These are phyloP conservation scores for Cydia strobilella DNA, from an alignment of 1,140 invertebrate species.

Conservation along the genomic window DNA sequence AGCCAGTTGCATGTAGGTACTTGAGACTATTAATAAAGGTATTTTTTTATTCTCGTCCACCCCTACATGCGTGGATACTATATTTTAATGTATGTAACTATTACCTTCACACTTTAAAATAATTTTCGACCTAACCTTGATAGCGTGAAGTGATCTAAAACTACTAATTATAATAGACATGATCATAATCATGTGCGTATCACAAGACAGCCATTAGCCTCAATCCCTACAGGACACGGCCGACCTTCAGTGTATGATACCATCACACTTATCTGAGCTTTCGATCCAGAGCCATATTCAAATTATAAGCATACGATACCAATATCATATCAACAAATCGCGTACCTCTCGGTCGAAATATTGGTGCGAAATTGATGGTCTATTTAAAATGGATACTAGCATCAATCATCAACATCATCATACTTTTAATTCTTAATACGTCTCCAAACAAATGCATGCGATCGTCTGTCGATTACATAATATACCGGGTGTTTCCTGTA, in stretches of 20 bases:
- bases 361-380: too few relatives aligned
- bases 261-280: conserved; percentile 54
- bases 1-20: too few relatives aligned
- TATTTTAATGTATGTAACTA: neutral
- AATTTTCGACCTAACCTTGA: conserved; percentile 25
- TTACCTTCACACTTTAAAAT: conserved; percentile 18
- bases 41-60: too few relatives aligned
- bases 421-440: conserved; percentile 33
- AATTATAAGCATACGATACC: neutral
- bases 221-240: conserved; percentile 69
- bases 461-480: conserved; percentile 53
- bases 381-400: too few relatives aligned
- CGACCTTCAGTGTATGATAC: conserved; percentile 65
- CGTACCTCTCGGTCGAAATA: too few relatives aligned
- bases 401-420: too few relatives aligned
- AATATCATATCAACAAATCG: neutral
- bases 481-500: too few relatives aligned
- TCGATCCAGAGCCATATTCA: conserved; percentile 41
- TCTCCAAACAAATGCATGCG: conserved; percentile 43
- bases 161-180: conserved; percentile 54
- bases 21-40: too few relatives aligned
- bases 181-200: conserved; percentile 39
- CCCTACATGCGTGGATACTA: too few relatives aligned
- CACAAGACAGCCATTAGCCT: conserved; percentile 65
- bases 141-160: conserved; percentile 59